Evolutionary conservation across 1,140 invertebrate species (phyloP), one percentile per base, ranked within the genome.

Genomic region (Drosophila burlai): DNA sequence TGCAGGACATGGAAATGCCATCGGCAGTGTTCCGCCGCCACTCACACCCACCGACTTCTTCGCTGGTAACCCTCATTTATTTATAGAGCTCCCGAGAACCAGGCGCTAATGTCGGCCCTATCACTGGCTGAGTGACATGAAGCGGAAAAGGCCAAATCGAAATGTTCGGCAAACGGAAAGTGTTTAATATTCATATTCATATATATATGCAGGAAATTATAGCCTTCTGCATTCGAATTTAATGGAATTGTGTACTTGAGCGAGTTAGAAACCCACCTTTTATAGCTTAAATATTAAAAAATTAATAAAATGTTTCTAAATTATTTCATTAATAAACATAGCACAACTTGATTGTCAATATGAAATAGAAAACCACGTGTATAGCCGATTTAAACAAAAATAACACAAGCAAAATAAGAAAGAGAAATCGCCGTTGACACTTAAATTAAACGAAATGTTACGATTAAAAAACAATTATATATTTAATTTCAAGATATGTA

Each of bases 1-100:
- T 47, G 43, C 58, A 61, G 49, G 38, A 67, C 63, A 74, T 59
- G 72, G 34, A 76, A 63, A 83, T 58, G 81, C 29, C 68, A 43
- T 78, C 38, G 80, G 50, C 55, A 64, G 62, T 52, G 55, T 61
- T 16, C 69, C 15, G n/a, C 13, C 16, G 42, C 50, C 50, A 45
- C 31, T 21, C 65, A 36, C 42, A n/a, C 29, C 54, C 40, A 40
- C 15, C 54, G 5, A 15, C 43, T n/a, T 38, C 18, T 66, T 18
- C 2, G 24, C 43, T 43, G 21, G 26, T 18, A 47, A 13, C 29
- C 57, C 58, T 29, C 34, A 71, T 63, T 78, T 78, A 78, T 78
- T 78, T 78, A 78, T 78, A 78, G 64, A 77, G 55, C 61, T 55
- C 29, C 46, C 64, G 55, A 57, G 63, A 77, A 58, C 50, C 52